Base-by-base conservation (phyloP, 2,113 vertebrate genomes). In the Crotophaga sulcirostris region DNA sequence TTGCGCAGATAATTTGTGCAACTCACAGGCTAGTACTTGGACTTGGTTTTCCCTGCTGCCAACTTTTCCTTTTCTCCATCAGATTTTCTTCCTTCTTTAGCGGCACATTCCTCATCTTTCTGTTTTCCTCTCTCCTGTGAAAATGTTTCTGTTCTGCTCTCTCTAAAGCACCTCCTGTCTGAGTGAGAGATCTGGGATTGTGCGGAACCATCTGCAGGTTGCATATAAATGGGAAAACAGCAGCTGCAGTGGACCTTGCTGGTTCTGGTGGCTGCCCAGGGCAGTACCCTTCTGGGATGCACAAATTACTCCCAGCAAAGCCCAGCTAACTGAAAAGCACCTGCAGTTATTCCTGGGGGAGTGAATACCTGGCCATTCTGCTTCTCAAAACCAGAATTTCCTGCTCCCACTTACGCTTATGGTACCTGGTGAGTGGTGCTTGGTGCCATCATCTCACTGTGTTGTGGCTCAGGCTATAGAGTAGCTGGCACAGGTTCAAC, bases 51-150 rank as follows among this genome's bases (percentile, higher is more conserved):
- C 56, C 42, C 34, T 11, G 7, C n/a, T 93, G 87, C 63, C 67
- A 93, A 16, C 59, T 96, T 40, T 81, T 91, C 45, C 76, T 90
- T 84, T 82, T 58, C 28, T 19, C 33, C 11, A 26, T 26, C 11
- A 59, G 67, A 77, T 95, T 94, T 93, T 93, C 81, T 93, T 88
- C 87, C 67, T 93, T 81, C 51, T 95, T 90, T 88, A 94, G 92
- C 77, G 59, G 75, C 72, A 77, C 15, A 20, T 26, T 93, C 67
- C 38, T 85, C 17, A 7, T 88, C 42, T 90, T 85, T 89, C 51
- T 73, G 31, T 93, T 76, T 89, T 60, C 14, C 59, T 60, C 70
- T 67, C 70, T 83, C 63, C 58, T 87, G 70, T 52, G 75, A 89
- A 93, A 88, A 31, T 52, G 7, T 76, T 82, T 90, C n/a, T 89